A percentile compares a stretch with the other conserved stretches of the same genome.
Evolutionary conservation across 2,113 vertebrate species (phyloP).

Genomic region (Nesospiza acunhae): DNA sequence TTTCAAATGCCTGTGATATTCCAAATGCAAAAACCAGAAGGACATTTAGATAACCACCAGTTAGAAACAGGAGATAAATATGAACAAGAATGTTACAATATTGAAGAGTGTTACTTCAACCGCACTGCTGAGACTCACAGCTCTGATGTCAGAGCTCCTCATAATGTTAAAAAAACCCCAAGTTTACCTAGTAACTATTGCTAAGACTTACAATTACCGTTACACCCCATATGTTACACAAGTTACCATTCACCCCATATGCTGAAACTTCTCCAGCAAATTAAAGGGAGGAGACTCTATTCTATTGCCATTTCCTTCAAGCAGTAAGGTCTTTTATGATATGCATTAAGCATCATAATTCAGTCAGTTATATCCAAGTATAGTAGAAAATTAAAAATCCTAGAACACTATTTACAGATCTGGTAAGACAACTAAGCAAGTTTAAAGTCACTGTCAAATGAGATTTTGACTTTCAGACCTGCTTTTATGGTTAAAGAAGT

Average conservation of each 20-base stretch:
- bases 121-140: not conserved
- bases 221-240: not conserved
- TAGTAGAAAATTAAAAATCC: not conserved
- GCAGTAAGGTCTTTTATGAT: not conserved
- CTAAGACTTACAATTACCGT: not conserved
- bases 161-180: not conserved
- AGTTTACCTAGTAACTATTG: not conserved
- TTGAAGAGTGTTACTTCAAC: not conserved
- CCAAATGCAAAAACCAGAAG: not conserved
- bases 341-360: not conserved
- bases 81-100: not conserved
- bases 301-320: not conserved
- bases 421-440: not conserved
- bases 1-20: not conserved
- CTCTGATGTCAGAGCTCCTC: not conserved
- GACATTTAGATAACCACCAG: not conserved
- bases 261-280: not conserved
- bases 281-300: not conserved
- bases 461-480: not conserved
- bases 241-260: not conserved
- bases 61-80: not conserved
- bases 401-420: not conserved
- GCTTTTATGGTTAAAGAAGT: not conserved
- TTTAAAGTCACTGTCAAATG: not conserved
- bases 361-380: not conserved